Percentiles rank a stretch among this genome's conserved stretches.
phyloP scores from a whole-genome alignment of 2,888 invertebrate genomes.

The Pseudococcus viburni region DNA sequence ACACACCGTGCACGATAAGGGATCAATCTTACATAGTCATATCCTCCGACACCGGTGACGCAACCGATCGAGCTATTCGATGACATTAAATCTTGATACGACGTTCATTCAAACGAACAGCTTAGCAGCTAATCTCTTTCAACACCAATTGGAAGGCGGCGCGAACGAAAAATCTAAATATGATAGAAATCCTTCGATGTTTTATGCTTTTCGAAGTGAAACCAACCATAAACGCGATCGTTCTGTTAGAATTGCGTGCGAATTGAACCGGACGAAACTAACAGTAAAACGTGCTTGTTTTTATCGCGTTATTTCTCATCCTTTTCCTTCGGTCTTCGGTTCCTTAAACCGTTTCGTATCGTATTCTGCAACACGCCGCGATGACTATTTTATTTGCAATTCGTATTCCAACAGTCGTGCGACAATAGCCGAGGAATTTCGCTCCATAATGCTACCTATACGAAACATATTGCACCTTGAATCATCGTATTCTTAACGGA shows the following conservation, averaged over 20 bases:
- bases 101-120: background rate
- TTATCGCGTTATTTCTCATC: conserved; percentile 45
- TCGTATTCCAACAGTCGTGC: conserved; percentile 10
- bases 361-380: background rate
- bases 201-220: conserved; percentile 62
- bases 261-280: conserved; percentile 62
- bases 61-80: conserved; percentile 18
- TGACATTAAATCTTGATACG: conserved; percentile 11
- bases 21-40: conserved; percentile 16
- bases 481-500: conserved; percentile 2
- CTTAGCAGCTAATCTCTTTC: background rate
- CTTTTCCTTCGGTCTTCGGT: conserved; percentile 45
- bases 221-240: conserved; percentile 62
- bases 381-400: conserved; percentile 46
- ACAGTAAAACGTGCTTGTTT: conserved; percentile 63
- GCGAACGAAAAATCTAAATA: conserved; percentile 48
- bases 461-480: conserved; percentile 42
- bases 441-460: conserved; percentile 32
- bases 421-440: background rate
- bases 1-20: background rate
- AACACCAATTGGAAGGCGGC: background rate
- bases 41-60: background rate
- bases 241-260: conserved; percentile 65
- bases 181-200: conserved; percentile 41
- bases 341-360: conserved; percentile 33